These are phyloP conservation scores for Capreolus pygargus DNA, from an alignment of 2,113 vertebrate genomes.

Conservation along the genomic window DNA sequence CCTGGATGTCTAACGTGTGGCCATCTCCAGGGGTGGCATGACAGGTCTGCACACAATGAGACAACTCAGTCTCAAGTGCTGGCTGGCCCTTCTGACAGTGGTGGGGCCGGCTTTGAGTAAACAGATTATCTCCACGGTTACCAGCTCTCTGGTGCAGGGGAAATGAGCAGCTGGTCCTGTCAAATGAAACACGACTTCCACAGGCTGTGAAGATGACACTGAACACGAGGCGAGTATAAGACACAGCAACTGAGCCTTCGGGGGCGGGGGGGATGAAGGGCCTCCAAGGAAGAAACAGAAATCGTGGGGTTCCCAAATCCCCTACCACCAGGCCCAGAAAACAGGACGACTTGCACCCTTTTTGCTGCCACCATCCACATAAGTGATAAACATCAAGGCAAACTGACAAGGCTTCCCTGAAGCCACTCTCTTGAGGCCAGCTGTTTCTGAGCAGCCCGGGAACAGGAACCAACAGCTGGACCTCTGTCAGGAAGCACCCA, in stretches of 20 bases:
- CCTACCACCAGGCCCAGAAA: background rate
- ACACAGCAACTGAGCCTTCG: background rate
- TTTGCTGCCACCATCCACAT: background rate
- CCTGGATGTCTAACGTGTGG: no score
- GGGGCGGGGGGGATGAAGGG: background rate
- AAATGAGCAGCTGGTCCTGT: background rate
- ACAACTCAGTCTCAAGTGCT: background rate
- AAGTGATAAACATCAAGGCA: background rate
- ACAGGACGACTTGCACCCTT: background rate
- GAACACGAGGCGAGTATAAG: background rate
- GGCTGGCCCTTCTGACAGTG: background rate
- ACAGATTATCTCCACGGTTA: background rate
- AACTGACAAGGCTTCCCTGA: background rate
- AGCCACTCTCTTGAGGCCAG: background rate
- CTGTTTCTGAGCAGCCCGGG: background rate
- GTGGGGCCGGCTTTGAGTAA: background rate
- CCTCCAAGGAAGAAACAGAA: background rate
- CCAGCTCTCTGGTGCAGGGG: background rate
- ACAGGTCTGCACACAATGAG: background rate
- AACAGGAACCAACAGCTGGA: background rate
- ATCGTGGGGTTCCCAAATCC: background rate
- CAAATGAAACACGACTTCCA: background rate
- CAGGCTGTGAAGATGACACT: background rate
- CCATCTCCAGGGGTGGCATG: background rate
- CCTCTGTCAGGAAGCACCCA: background rate